These are phyloP conservation scores for Halcyon badia DNA, from an alignment of 2,797 vertebrate genomes.

Conservation along the genomic window DNA sequence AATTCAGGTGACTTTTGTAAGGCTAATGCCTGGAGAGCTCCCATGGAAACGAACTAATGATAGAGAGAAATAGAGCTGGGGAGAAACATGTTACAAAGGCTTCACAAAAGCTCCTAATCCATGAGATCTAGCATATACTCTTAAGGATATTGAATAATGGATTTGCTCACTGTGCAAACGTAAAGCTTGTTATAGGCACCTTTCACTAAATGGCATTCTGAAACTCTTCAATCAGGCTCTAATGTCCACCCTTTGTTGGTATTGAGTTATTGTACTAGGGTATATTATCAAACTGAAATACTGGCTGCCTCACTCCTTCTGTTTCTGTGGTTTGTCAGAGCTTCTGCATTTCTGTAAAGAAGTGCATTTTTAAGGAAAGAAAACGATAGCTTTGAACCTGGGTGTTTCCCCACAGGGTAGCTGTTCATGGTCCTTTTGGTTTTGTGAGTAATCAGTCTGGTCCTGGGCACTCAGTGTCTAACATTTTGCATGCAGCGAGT, in stretches of 20 bases:
- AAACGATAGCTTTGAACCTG: background rate
- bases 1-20: conserved; percentile 14
- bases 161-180: background rate
- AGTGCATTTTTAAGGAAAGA: conserved; percentile 17
- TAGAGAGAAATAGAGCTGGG: background rate
- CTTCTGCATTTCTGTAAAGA: conserved; percentile 34
- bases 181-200: background rate
- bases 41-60: background rate
- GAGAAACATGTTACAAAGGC: background rate
- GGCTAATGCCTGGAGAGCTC: background rate
- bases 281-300: background rate
- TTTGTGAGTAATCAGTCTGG: background rate
- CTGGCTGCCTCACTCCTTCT: background rate
- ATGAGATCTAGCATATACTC: background rate
- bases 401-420: conserved; percentile 3
- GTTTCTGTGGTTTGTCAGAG: conserved; percentile 42
- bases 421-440: background rate
- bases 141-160: background rate
- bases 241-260: background rate
- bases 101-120: background rate
- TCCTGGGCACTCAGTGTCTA: background rate
- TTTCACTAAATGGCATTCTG: background rate
- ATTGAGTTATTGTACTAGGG: background rate
- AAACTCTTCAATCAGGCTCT: background rate
- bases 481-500: background rate